Conservation (phyloP, 2,797 vertebrate genomes). For the Tragelaphus oryx region DNA sequence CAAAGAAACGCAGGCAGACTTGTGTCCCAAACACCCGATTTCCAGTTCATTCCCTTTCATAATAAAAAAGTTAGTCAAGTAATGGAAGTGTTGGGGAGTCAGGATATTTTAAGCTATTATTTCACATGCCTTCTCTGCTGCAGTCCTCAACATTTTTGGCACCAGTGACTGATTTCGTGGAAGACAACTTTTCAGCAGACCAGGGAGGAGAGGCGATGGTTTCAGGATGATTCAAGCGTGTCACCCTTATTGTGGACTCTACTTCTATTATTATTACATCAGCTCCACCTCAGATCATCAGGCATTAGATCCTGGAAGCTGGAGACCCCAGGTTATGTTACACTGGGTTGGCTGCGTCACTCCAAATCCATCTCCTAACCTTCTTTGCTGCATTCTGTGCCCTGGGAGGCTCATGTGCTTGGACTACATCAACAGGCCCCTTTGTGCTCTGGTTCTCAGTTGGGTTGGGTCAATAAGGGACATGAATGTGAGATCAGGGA, state of each 20-base stretch:
- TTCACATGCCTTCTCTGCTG: background rate
- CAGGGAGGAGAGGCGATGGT: background rate
- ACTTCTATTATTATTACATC: background rate
- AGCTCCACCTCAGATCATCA: background rate
- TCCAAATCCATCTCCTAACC: background rate
- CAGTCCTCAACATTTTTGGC: background rate
- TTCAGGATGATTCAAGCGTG: background rate
- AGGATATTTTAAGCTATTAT: background rate
- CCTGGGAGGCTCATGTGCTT: background rate
- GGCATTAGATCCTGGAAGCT: background rate
- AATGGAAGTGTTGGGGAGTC: background rate
- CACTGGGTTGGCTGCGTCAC: background rate
- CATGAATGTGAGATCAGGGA: background rate
- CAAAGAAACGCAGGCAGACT: background rate
- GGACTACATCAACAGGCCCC: background rate
- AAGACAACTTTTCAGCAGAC: background rate
- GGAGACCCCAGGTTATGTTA: background rate
- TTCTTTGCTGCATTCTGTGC: background rate
- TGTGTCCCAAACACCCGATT: background rate
- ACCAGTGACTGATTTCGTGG: background rate
- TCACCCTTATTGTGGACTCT: background rate
- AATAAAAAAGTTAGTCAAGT: background rate
- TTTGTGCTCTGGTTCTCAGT: background rate
- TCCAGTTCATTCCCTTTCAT: slow-evolving; percentile 4
- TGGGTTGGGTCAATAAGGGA: background rate